A percentile compares a stretch with the other conserved stretches of the same genome.
Evolutionary conservation across 1,140 invertebrate genomes (phyloP).

Genomic region (Monochamus saltuarius): DNA sequence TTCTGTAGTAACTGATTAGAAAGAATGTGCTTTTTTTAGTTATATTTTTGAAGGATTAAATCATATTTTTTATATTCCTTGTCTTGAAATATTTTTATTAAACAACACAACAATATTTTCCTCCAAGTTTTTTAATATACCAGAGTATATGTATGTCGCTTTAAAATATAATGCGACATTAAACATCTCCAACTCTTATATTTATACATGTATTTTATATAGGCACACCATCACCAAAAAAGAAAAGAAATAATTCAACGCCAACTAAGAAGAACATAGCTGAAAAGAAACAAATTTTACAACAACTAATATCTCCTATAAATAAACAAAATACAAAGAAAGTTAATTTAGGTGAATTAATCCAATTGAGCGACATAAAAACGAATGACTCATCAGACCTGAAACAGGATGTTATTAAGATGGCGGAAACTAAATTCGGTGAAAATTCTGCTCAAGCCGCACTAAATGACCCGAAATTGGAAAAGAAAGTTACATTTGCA

Average conservation of each 20-base stretch:
- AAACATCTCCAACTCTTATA: neutral
- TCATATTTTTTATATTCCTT: too few species aligned
- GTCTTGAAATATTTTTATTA: too few species aligned
- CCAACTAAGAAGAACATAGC: conserved; percentile 68
- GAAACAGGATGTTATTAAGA: conserved; percentile 39
- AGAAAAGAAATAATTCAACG: conserved; percentile 72
- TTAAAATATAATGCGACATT: conserved; percentile 3
- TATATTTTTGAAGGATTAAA: too few species aligned
- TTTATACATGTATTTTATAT: conserved; percentile 2
- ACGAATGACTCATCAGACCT: conserved; percentile 32
- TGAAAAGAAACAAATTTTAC: conserved; percentile 73
- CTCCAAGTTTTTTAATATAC: too few species aligned
- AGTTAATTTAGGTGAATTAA: conserved; percentile 66
- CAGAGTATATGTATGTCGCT: conserved; percentile 11
- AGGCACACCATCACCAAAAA: conserved; percentile 71
- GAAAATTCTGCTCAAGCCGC: conserved; percentile 55
- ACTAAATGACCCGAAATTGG: conserved; percentile 63
- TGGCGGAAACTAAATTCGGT: conserved; percentile 61
- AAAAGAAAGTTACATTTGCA: conserved; percentile 76
- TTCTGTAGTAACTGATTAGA: too few species aligned
- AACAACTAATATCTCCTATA: conserved; percentile 64
- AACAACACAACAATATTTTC: too few species aligned
- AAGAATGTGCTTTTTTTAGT: too few species aligned
- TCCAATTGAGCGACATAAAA: conserved; percentile 65
- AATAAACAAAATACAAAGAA: conserved; percentile 56